Evolutionary conservation across 2,888 invertebrate genomes (phyloP), one percentile per base, ranked within the genome.

Genomic region (Dicycla oo): DNA sequence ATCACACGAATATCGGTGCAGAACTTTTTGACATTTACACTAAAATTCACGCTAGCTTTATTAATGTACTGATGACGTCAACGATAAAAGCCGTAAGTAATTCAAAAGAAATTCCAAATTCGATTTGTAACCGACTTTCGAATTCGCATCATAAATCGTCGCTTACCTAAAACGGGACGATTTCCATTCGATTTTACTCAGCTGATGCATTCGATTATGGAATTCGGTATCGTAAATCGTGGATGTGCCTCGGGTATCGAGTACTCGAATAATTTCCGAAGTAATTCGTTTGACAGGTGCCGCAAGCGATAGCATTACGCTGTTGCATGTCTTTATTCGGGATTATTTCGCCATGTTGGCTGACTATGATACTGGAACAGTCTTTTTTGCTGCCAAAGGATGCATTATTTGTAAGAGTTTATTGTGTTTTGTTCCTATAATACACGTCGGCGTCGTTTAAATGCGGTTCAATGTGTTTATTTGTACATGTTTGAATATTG

Each of bases 271-370:
- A 87, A 87, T 89, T 88, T 90, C 75, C 86, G 85, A 75, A 81
- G 83, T 86, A 77, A 84, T 88, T 84, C 71, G 83, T 87, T 86
- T 88, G 89, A 89, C 89, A 88, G 88, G 81, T 85, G 88, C 90
- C 91, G 75, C 82, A 70, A 86, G 88, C 88, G 62, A 75, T 80
- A 77, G 66, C 85, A 84, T 87, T 87, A 85, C 81, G 82, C 66
- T 71, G 80, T 71, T 82, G 75, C 88, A 89, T 86, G 89, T 88
- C 91, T 91, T 88, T 88, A 90, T 91, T 91, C 76, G 82, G 84
- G 38, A 68, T 75, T 77, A 75, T 80, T 80, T 74, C 61, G 74
- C 77, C 49, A 60, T 80, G 70, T 77, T 76, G 77, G 79, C 86
- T 81, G 77, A 81, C 86, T 81, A 83, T 85, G 71, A 69, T 66